Evolutionary conservation across 2,888 invertebrate genomes (phyloP).

Genomic region (Lysandra coridon): DNA sequence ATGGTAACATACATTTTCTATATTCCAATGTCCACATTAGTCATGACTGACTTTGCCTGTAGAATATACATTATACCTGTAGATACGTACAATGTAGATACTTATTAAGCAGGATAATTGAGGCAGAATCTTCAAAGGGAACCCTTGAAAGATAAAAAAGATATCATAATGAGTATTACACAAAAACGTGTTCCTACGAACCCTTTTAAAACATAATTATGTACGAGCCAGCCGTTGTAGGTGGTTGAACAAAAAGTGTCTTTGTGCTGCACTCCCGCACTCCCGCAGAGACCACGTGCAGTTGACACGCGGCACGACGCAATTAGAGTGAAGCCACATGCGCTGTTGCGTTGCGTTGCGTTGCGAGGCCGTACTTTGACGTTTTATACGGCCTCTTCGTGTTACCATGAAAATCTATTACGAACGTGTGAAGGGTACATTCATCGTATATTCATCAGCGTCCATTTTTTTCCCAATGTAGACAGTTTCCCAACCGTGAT

Average conservation of each 20-base stretch:
- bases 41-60: no score
- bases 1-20: no score
- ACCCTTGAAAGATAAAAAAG: slow-evolving; percentile 12
- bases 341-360: not conserved
- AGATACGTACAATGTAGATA: no score
- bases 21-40: no score
- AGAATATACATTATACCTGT: no score
- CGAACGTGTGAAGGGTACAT: no score
- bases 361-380: not conserved
- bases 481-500: no score
- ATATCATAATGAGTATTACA: slow-evolving; percentile 23
- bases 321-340: not conserved
- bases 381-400: not conserved
- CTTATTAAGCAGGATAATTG: not conserved
- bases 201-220: slow-evolving; percentile 22
- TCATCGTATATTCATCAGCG: no score
- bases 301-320: slow-evolving; percentile 14
- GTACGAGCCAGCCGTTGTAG: slow-evolving; percentile 22
- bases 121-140: not conserved
- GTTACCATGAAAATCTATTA: no score
- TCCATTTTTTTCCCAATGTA: no score
- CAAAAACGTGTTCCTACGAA: slow-evolving; percentile 9
- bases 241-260: slow-evolving; percentile 20
- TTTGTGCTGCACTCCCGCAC: slow-evolving; percentile 15
- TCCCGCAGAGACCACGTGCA: slow-evolving; percentile 13